Conservation (phyloP, 2,797 vertebrate genomes). For the Brachymystax lenok region DNA sequence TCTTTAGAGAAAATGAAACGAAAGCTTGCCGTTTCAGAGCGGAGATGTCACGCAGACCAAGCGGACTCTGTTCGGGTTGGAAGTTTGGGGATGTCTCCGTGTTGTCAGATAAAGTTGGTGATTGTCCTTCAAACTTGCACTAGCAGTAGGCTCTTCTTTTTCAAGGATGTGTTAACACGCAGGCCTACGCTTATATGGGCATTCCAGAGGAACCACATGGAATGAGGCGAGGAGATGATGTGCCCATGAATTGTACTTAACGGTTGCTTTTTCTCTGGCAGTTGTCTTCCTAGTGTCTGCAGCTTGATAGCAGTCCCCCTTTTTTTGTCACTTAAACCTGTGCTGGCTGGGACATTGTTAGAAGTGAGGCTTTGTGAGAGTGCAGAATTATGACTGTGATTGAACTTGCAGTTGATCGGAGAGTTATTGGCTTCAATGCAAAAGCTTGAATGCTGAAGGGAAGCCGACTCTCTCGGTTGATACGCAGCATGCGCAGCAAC, state of each 20-base stretch:
- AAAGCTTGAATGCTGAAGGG: slow-evolving; percentile 35
- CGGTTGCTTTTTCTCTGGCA: slow-evolving; percentile 44
- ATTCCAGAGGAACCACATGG: slow-evolving; percentile 29
- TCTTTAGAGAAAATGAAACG: neutral
- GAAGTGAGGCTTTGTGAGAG: slow-evolving; percentile 10
- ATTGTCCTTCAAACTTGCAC: slow-evolving; percentile 21
- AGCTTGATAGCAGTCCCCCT: slow-evolving; percentile 47
- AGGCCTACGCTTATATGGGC: slow-evolving; percentile 24
- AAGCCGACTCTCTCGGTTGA: slow-evolving; percentile 30
- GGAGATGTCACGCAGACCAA: neutral
- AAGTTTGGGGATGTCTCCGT: slow-evolving; percentile 15
- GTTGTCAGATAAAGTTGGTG: slow-evolving; percentile 15
- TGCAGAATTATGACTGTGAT: slow-evolving; percentile 14
- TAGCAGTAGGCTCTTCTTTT: slow-evolving; percentile 9
- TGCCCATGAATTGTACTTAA: slow-evolving; percentile 46
- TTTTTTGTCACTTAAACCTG: slow-evolving; percentile 2
- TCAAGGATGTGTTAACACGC: slow-evolving; percentile 26
- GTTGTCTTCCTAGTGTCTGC: slow-evolving; percentile 50
- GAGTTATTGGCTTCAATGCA: slow-evolving; percentile 46
- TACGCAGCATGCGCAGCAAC: slow-evolving; percentile 24
- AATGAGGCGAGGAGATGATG: slow-evolving; percentile 46
- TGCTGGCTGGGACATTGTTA: slow-evolving; percentile 22
- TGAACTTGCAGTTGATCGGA: slow-evolving; percentile 44
- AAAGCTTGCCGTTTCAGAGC: neutral
- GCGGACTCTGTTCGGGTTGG: neutral